Conservation (phyloP, 2,797 vertebrate genomes). For the Odontamblyopus lacepedii region DNA sequence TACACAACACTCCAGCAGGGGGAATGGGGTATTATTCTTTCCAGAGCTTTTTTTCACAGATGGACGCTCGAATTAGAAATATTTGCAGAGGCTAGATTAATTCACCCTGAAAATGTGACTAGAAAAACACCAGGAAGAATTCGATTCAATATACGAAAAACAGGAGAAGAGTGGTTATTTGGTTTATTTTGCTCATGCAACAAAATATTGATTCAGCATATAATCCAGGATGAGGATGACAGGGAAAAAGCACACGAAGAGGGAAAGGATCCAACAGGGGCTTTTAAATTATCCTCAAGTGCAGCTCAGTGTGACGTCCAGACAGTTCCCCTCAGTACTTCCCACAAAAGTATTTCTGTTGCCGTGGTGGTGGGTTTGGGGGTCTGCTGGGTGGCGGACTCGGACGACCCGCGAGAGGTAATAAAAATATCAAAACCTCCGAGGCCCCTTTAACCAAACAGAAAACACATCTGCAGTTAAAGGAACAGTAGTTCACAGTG, state of each 20-base stretch:
- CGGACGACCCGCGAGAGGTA: constrained; percentile 78
- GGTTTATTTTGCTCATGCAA: constrained; percentile 73
- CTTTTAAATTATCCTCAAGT: constrained; percentile 82
- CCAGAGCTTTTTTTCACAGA: constrained; percentile 70
- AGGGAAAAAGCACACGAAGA: constrained; percentile 69
- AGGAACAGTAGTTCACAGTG: constrained; percentile 82
- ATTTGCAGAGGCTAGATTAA: constrained; percentile 65
- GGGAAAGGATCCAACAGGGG: constrained; percentile 75
- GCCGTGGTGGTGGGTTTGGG: constrained; percentile 48
- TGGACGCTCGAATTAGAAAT: constrained; percentile 80
- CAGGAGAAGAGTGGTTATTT: constrained; percentile 56
- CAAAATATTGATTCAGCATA: constrained; percentile 76
- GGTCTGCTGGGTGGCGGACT: constrained; percentile 61
- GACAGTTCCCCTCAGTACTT: constrained; percentile 80
- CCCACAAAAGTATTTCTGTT: constrained; percentile 83
- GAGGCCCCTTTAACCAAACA: constrained; percentile 80
- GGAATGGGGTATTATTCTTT: constrained; percentile 75
- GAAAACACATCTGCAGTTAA: constrained; percentile 83
- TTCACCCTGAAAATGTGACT: constrained; percentile 47
- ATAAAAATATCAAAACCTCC: constrained; percentile 82
- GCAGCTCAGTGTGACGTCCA: constrained; percentile 84
- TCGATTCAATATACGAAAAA: constrained; percentile 65
- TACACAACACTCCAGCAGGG: constrained; percentile 59
- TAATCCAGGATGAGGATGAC: constrained; percentile 73
- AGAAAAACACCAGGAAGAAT: constrained; percentile 63